phyloP scores from a whole-genome alignment of 2,113 vertebrate species.

The Marmota flaviventris region DNA sequence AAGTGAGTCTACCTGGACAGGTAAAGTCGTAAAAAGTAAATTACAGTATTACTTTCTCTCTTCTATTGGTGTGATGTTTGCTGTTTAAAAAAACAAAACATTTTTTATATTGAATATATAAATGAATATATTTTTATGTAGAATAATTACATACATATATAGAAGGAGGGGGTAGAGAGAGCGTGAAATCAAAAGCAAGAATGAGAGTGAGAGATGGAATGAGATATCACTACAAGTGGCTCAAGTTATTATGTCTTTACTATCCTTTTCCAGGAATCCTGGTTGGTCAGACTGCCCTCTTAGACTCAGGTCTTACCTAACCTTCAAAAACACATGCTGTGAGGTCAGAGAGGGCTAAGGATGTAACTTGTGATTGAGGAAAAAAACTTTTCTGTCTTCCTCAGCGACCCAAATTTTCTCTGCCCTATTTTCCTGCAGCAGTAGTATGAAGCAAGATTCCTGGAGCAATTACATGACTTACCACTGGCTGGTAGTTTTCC shows the following conservation, averaged over 20 bases:
- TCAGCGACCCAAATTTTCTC: background rate
- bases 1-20: background rate
- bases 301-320: background rate
- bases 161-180: no score
- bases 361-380: background rate
- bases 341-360: background rate
- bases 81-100: background rate
- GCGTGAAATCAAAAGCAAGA: no score
- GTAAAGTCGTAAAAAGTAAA: background rate
- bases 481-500: background rate
- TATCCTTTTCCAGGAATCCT: background rate
- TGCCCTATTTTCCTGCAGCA: background rate
- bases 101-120: background rate
- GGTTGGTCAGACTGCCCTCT: background rate
- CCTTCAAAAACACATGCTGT: background rate
- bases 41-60: background rate
- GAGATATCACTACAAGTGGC: background rate
- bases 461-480: background rate
- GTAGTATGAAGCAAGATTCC: slow-evolving; percentile 21
- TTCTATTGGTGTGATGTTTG: background rate
- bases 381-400: background rate
- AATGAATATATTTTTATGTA: background rate
- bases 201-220: background rate
- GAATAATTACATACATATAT: background rate
- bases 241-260: background rate